Evolutionary conservation across 2,797 vertebrate species (phyloP).

Genomic region (Clarias fuscus): DNA sequence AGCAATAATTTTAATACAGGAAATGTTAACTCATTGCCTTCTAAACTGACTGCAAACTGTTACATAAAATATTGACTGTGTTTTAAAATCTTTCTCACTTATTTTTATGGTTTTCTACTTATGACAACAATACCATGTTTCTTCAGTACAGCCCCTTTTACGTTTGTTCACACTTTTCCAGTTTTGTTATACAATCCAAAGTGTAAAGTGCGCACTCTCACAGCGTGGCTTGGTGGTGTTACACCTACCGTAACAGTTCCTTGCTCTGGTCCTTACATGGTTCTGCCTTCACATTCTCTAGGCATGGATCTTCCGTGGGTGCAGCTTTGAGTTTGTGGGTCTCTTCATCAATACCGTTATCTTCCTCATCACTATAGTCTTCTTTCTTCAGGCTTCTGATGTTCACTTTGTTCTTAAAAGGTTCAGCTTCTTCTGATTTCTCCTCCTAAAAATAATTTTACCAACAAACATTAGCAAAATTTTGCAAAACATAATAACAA

Average conservation of each 20-base stretch:
- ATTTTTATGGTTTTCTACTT: neutral
- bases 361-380: constrained; percentile 51
- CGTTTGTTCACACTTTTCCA: neutral
- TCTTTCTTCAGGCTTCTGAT: constrained; percentile 51
- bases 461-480: neutral
- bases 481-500: neutral
- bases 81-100: neutral
- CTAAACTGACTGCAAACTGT: neutral
- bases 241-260: constrained; percentile 78
- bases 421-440: constrained; percentile 55
- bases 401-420: constrained; percentile 60
- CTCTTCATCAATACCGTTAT: constrained; percentile 48
- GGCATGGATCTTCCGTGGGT: constrained; percentile 53
- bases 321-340: constrained; percentile 61
- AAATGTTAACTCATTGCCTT: neutral
- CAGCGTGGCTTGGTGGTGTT: constrained; percentile 4
- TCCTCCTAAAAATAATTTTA: constrained; percentile 66
- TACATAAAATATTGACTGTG: neutral
- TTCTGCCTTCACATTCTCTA: constrained; percentile 55
- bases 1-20: neutral
- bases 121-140: neutral
- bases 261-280: constrained; percentile 65
- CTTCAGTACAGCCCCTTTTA: neutral
- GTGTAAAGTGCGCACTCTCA: constrained; percentile 1
- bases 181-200: neutral